Percentiles rank a stretch among this genome's conserved stretches.
Evolutionary conservation across 23 tunicate species (phyloP).

Genomic region (Phallusia fumigata): DNA sequence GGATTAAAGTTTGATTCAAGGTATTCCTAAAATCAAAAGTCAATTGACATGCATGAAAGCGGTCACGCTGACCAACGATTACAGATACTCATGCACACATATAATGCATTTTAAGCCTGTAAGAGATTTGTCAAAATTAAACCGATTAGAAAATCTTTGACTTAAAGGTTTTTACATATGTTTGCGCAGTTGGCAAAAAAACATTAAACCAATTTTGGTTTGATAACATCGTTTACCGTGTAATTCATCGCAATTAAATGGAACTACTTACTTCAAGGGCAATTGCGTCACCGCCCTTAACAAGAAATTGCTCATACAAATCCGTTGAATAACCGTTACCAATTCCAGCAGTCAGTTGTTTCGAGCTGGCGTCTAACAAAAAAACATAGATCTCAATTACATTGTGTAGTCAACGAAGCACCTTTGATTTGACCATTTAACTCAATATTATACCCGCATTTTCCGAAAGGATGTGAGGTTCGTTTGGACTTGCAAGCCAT

Average conservation of each 20-base stretch:
- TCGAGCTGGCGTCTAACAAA: neutral
- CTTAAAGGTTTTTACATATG: too few relatives aligned
- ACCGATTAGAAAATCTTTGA: too few relatives aligned
- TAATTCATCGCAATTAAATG: too few relatives aligned
- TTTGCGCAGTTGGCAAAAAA: too few relatives aligned
- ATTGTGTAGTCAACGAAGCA: neutral
- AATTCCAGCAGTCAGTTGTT: constrained; percentile 24
- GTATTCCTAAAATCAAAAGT: constrained; percentile 50
- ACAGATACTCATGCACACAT: too few relatives aligned
- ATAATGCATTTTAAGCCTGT: too few relatives aligned
- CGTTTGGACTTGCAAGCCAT: constrained; percentile 27
- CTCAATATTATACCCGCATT: neutral
- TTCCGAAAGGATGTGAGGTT: neutral
- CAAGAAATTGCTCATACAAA: constrained; percentile 44
- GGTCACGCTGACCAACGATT: too few relatives aligned
- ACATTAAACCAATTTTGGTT: too few relatives aligned
- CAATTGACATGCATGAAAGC: neutral
- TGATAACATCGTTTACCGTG: too few relatives aligned
- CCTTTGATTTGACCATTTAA: too few relatives aligned
- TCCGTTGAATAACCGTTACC: constrained; percentile 35
- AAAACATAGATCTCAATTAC: neutral
- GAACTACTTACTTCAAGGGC: constrained; percentile 44
- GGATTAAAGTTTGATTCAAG: constrained; percentile 78
- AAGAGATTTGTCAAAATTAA: too few relatives aligned
- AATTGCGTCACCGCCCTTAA: constrained; percentile 53